These are phyloP conservation scores for Furcula furcula DNA, from an alignment of 2,888 invertebrate genomes.

Conservation along the genomic window DNA sequence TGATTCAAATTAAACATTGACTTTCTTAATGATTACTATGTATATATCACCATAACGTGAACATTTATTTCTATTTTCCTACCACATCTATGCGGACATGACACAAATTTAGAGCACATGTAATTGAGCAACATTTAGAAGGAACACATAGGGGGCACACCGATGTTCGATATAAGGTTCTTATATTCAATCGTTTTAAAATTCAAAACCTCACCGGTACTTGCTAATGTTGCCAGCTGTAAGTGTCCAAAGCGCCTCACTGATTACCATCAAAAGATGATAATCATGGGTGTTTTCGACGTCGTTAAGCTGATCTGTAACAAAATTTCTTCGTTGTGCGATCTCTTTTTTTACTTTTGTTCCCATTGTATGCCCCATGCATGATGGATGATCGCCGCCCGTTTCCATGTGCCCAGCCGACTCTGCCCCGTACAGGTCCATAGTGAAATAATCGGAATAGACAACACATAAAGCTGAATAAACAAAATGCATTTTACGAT, in stretches of 20 bases:
- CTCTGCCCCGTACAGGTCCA: conserved; percentile 41
- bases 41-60: too few relatives aligned
- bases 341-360: conserved; percentile 57
- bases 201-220: conserved; percentile 74
- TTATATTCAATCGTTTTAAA: conserved; percentile 47
- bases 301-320: conserved; percentile 81
- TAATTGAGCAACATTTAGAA: conserved; percentile 34
- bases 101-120: conserved; percentile 26
- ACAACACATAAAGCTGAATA: conserved; percentile 64
- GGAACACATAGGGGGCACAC: conserved; percentile 59
- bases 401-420: conserved; percentile 39
- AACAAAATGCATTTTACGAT: conserved; percentile 34
- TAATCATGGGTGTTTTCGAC: conserved; percentile 81
- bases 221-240: conserved; percentile 68
- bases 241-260: conserved; percentile 75
- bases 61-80: too few relatives aligned
- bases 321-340: conserved; percentile 78
- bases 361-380: conserved; percentile 64
- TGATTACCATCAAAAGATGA: conserved; percentile 81
- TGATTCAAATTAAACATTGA: too few relatives aligned
- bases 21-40: too few relatives aligned
- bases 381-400: conserved; percentile 53
- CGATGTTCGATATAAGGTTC: conserved; percentile 43
- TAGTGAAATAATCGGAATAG: conserved; percentile 37
- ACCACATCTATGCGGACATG: conserved; percentile 5